phyloP scores from a whole-genome alignment of 2,888 invertebrate species.

The Drosophila leonis region DNA sequence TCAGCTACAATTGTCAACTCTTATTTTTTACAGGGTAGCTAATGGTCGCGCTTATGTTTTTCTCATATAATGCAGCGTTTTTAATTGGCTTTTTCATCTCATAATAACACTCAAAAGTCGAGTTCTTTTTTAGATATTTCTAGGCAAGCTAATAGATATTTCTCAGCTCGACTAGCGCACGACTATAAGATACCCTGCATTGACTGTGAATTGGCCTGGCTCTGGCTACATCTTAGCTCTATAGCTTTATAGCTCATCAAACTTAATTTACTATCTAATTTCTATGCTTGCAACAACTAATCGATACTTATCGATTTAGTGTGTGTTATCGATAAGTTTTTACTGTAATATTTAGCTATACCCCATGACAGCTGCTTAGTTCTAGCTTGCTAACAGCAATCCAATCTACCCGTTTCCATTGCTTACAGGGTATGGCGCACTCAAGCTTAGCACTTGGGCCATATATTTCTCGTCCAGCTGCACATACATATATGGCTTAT shows the following conservation, averaged over 20 bases:
- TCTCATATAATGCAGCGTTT: background rate
- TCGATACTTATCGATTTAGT: background rate
- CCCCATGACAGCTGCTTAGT: background rate
- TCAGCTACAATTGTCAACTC: background rate
- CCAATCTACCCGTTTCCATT: background rate
- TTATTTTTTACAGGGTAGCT: conserved; percentile 11
- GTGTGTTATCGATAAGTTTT: no score
- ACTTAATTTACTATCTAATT: no score
- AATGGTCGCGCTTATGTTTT: background rate
- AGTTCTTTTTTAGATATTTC: background rate
- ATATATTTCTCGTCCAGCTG: background rate
- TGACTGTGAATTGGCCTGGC: background rate
- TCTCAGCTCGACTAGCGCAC: background rate
- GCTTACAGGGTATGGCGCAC: conserved; percentile 2
- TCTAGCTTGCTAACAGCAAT: background rate
- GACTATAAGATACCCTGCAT: background rate
- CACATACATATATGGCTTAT: conserved; percentile 3
- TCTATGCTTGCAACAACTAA: no score
- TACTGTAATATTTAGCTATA: no score
- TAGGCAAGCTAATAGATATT: background rate
- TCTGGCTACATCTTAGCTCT: no score
- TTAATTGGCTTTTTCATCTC: conserved; percentile 7
- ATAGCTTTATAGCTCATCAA: no score
- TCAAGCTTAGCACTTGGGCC: background rate
- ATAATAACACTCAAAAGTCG: background rate